Evolutionary conservation across 2,797 vertebrate genomes (phyloP), one percentile per base, ranked within the genome.

Genomic region (Leptoclinus maculatus): DNA sequence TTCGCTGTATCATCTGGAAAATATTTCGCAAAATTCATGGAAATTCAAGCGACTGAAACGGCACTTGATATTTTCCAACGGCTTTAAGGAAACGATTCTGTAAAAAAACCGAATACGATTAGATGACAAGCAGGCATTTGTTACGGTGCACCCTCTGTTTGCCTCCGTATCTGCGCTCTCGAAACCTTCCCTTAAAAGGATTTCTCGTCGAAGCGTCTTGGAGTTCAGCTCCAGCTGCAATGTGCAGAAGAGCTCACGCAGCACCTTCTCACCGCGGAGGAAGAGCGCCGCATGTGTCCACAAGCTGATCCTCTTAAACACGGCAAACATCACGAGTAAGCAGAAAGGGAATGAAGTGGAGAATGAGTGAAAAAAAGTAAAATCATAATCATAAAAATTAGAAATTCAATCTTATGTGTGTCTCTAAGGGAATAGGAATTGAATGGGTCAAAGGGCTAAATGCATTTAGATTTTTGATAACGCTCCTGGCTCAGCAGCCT

Each of bases 221-320:
- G 76, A 87, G 84, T 79, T 65, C 41, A 66, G 80, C 82, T 85
- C 83, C 69, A 23, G 69, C 23, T 23, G 71, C 53, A 25, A 62
- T 56, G 76, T 36, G 81, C 66, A 78, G 79, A 84, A 84, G 72
- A 78, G 83, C 84, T 76, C 89, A 82, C 82, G 8, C 83, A 78
- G 88, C 86, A 87, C 77, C 86, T 82, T 83, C 73, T 68, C 85
- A 19, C 47, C 25, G 12, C 47, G 39, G 65, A 66, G 77, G 79
- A 79, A 72, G 80, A 88, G 80, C 63, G 11, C 75, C 1, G 34
- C 9, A 65, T 69, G 79, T 56, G 62, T 81, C 87, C 83, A 82
- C 59, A 69, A 75, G 74, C 72, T 69, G 76, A 91, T 92, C 87
- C 83, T 84, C 85, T 91, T 83, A 90, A 83, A 89, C 63, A 43